Evolutionary conservation across 2,888 invertebrate genomes (phyloP).

Genomic region (Archips xylosteana): DNA sequence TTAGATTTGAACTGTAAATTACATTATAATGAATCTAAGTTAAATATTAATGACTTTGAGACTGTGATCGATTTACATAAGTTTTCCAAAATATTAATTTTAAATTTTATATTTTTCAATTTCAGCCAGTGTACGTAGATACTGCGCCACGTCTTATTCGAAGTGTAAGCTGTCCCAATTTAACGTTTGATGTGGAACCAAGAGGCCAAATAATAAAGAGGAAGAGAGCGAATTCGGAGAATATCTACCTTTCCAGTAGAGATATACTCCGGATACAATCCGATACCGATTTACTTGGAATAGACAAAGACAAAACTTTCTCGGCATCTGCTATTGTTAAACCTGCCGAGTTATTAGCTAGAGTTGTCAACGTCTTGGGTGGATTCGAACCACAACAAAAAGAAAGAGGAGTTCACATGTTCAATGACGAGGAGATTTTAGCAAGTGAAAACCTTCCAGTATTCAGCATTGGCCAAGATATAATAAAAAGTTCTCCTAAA

Average conservation of each 20-base stretch:
- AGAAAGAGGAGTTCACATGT: constrained; percentile 87
- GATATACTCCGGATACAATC: constrained; percentile 89
- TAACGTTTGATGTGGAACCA: constrained; percentile 87
- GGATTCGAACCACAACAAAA: constrained; percentile 81
- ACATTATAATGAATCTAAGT: neutral
- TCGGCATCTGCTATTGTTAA: constrained; percentile 89
- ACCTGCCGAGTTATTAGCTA: constrained; percentile 90
- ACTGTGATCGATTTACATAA: neutral
- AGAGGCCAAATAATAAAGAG: constrained; percentile 78
- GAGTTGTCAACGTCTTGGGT: constrained; percentile 92
- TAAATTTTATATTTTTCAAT: constrained; percentile 42
- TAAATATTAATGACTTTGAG: neutral
- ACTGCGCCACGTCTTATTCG: constrained; percentile 78
- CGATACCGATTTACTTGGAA: constrained; percentile 91
- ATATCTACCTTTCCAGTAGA: constrained; percentile 78
- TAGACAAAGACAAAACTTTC: constrained; percentile 92
- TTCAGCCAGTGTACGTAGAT: constrained; percentile 91
- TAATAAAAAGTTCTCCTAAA: constrained; percentile 68
- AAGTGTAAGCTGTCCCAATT: constrained; percentile 90
- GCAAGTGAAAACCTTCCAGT: constrained; percentile 87
- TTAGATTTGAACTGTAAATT: neutral
- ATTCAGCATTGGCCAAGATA: constrained; percentile 85
- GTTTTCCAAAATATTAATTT: no score
- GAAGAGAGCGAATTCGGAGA: constrained; percentile 88
- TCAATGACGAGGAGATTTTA: constrained; percentile 90